These are phyloP conservation scores for Xanthorhoe designata DNA, from an alignment of 2,888 invertebrate species.

Conservation along the genomic window DNA sequence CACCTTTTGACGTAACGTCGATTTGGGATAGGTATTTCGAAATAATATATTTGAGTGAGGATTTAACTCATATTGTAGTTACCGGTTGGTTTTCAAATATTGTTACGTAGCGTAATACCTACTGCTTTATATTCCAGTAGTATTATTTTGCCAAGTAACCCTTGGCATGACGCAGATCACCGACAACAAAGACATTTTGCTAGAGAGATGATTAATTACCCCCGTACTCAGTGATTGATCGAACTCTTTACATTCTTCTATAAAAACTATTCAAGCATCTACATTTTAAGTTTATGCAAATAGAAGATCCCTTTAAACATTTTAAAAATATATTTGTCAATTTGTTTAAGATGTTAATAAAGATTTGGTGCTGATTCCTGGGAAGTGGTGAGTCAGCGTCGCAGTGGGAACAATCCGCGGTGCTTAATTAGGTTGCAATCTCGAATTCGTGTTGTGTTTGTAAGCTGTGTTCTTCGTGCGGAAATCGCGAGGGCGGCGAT, in stretches of 20 bases:
- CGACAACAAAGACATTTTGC: constrained; percentile 48
- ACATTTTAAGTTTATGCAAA: constrained; percentile 58
- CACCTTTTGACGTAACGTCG: neutral
- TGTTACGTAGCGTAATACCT: no score
- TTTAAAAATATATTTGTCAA: constrained; percentile 78
- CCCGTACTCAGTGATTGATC: constrained; percentile 71
- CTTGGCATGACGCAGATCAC: constrained; percentile 52
- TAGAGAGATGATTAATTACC: constrained; percentile 78
- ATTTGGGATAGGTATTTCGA: neutral
- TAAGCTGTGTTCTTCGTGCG: constrained; percentile 52
- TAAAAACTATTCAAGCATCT: constrained; percentile 44
- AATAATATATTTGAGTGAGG: no score
- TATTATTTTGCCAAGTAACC: constrained; percentile 49
- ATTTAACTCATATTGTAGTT: constrained; percentile 2
- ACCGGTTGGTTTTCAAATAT: neutral
- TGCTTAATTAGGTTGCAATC: constrained; percentile 75
- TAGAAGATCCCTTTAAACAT: constrained; percentile 62
- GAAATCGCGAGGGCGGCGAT: constrained; percentile 64
- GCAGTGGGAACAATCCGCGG: constrained; percentile 43
- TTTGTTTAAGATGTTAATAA: constrained; percentile 62
- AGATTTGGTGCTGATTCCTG: constrained; percentile 59
- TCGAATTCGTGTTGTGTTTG: constrained; percentile 58
- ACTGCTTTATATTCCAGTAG: constrained; percentile 3
- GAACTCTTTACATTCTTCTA: constrained; percentile 59
- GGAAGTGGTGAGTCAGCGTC: constrained; percentile 55